A percentile compares a stretch with the other conserved stretches of the same genome.
Conservation (phyloP, 1,140 invertebrate genomes). For the Pseudomyrmex flavicornis region DNA sequence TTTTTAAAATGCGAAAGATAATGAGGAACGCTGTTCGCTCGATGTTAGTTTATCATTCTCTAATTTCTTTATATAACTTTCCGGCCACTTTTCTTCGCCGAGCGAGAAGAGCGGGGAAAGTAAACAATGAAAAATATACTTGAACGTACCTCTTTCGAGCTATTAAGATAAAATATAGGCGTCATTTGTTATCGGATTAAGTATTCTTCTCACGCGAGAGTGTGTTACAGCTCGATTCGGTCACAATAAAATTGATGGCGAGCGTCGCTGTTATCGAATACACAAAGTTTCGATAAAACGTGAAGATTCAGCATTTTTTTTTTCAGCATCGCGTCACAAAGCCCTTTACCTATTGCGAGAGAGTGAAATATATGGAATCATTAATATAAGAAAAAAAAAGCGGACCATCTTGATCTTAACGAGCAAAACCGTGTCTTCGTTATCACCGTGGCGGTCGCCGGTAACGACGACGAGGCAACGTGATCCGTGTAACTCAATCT, state of each 20-base stretch:
- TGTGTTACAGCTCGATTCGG: slow-evolving; percentile 5
- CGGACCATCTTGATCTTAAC: slow-evolving; percentile 65
- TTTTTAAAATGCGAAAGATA: not conserved
- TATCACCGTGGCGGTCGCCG: slow-evolving; percentile 51
- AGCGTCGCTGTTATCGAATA: not conserved
- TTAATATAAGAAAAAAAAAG: slow-evolving; percentile 45
- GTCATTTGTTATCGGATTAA: slow-evolving; percentile 46
- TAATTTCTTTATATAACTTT: slow-evolving; percentile 32
- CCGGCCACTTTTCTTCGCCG: not conserved
- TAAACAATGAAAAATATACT: slow-evolving; percentile 48
- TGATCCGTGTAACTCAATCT: slow-evolving; percentile 72
- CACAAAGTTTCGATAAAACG: slow-evolving; percentile 15
- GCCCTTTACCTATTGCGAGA: not conserved
- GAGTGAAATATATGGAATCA: slow-evolving; percentile 34
- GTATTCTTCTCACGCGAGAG: slow-evolving; percentile 4
- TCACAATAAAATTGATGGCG: slow-evolving; percentile 22
- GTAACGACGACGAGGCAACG: slow-evolving; percentile 68
- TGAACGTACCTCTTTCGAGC: slow-evolving; percentile 17
- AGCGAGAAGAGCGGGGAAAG: not conserved
- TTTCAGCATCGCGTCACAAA: too few relatives aligned
- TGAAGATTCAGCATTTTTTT: slow-evolving; percentile 20
- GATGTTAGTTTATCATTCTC: slow-evolving; percentile 20
- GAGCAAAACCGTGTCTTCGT: slow-evolving; percentile 75
- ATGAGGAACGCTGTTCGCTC: not conserved
- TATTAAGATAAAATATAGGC: slow-evolving; percentile 42